Percentiles rank a stretch among this genome's conserved stretches.
Evolutionary conservation across 2,113 vertebrate genomes (phyloP).

Genomic region (Eurypyga helias): DNA sequence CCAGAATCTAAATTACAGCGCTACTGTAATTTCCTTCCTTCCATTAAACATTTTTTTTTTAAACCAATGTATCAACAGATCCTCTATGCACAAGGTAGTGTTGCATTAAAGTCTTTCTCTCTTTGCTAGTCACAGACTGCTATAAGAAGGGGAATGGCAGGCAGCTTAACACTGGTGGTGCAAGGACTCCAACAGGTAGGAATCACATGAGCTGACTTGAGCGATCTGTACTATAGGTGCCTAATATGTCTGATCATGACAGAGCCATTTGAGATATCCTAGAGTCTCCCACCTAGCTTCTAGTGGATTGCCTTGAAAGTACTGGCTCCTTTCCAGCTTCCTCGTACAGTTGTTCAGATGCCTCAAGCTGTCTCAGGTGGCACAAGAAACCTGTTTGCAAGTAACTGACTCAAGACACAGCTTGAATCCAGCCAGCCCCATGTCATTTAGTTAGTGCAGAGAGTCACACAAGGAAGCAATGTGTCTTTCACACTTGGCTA

Average conservation of each 20-base stretch:
- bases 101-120: neutral
- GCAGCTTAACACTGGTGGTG: neutral
- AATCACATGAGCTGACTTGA: neutral
- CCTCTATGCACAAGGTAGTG: neutral
- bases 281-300: neutral
- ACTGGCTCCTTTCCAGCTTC: neutral
- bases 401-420: neutral
- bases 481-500: conserved; percentile 11
- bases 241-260: neutral
- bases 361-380: neutral
- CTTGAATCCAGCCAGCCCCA: neutral
- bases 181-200: neutral
- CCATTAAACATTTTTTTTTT: neutral
- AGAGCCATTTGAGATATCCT: neutral
- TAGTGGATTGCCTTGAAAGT: neutral
- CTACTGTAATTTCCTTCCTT: neutral
- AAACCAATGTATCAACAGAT: neutral
- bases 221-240: neutral
- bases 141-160: neutral
- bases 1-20: neutral
- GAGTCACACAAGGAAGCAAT: neutral
- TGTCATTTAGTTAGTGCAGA: neutral
- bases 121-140: neutral
- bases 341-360: neutral
- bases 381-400: neutral